Evolutionary conservation across 2,888 invertebrate genomes (phyloP).

Genomic region (Nycteola revayana): DNA sequence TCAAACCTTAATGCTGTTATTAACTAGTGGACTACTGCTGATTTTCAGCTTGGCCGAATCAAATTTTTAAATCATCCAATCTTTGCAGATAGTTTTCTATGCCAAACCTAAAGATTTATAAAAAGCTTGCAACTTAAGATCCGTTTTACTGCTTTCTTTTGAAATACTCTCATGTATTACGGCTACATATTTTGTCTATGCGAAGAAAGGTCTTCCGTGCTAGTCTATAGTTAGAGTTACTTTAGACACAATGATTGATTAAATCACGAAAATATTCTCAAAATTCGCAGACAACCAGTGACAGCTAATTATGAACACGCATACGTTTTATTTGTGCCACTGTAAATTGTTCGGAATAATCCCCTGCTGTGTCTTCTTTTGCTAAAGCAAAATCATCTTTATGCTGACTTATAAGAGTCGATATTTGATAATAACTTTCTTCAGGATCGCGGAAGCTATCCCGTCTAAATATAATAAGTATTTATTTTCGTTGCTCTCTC

Average conservation of each 20-base stretch:
- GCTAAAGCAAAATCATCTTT: slow-evolving; percentile 27
- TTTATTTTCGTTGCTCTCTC: slow-evolving; percentile 39
- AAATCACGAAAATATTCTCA: slow-evolving; percentile 27
- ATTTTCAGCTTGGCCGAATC: no score
- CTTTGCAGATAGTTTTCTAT: no score
- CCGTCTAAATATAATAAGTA: slow-evolving; percentile 53
- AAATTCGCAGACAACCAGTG: slow-evolving; percentile 27
- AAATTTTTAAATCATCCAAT: no score
- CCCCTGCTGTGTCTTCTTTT: slow-evolving; percentile 18
- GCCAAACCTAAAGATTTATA: no score
- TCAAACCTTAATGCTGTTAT: no score
- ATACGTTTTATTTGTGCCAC: slow-evolving; percentile 42
- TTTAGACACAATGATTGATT: slow-evolving; percentile 30
- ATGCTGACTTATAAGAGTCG: slow-evolving; percentile 18
- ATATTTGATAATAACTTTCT: slow-evolving; percentile 22
- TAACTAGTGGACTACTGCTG: no score
- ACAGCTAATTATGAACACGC: slow-evolving; percentile 43
- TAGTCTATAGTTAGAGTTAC: slow-evolving; percentile 1
- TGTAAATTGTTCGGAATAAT: slow-evolving; percentile 44
- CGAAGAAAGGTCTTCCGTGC: slow-evolving; percentile 12
- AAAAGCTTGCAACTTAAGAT: no score
- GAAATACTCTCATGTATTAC: no score
- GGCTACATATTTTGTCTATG: no score
- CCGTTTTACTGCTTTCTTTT: no score
- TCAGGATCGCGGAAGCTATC: slow-evolving; percentile 52